phyloP scores from a whole-genome alignment of 2,113 vertebrate species.

The Caracal caracal region DNA sequence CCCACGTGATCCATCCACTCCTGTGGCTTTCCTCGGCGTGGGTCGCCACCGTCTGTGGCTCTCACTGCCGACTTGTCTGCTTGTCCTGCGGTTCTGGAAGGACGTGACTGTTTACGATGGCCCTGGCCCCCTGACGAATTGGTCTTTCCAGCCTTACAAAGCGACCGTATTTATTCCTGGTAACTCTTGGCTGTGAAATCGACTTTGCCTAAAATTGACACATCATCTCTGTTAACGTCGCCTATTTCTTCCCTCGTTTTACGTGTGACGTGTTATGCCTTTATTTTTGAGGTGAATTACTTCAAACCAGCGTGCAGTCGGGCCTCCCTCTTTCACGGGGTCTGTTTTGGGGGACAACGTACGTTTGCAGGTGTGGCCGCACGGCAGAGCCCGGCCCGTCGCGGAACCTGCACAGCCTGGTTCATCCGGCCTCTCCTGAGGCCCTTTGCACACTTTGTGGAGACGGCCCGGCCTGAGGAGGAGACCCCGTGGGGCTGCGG shows the following conservation, averaged over 20 bases:
- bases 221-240: fast-evolving
- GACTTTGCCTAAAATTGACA: not conserved
- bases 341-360: not conserved
- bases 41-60: no score
- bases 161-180: not conserved
- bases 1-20: fast-evolving
- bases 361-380: not conserved
- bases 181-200: not conserved
- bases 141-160: not conserved
- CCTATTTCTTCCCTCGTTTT: not conserved
- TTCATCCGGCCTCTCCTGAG: no score
- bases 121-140: fast-evolving
- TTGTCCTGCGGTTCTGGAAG: not conserved
- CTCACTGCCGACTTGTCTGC: not conserved
- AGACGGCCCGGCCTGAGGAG: fast-evolving
- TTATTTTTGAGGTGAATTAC: not conserved
- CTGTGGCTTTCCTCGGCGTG: not conserved
- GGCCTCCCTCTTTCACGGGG: not conserved
- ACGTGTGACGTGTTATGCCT: no score
- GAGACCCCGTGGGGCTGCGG: fast-evolving
- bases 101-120: not conserved
- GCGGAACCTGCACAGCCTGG: fast-evolving
- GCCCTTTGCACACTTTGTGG: not conserved
- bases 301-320: not conserved
- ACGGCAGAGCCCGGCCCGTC: fast-evolving